Conservation (phyloP, 2,797 vertebrate genomes). For the Capromys pilorides region DNA sequence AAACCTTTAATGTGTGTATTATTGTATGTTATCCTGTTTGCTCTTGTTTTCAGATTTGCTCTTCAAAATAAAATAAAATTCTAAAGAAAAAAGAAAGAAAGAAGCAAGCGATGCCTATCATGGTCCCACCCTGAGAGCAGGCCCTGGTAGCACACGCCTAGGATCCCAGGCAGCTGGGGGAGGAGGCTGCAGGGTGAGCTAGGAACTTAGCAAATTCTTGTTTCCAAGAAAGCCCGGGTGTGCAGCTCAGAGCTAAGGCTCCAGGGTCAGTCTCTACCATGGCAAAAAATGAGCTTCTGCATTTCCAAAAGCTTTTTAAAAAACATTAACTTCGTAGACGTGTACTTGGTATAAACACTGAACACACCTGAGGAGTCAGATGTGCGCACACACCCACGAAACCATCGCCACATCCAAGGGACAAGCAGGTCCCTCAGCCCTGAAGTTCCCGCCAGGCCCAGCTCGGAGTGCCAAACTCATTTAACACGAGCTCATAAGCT, state of each 20-base stretch:
- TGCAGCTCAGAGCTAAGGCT: neutral
- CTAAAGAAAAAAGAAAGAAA: too few species aligned
- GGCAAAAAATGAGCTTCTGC: neutral
- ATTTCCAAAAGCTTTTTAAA: constrained; percentile 18
- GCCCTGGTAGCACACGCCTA: neutral
- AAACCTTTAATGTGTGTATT: too few species aligned
- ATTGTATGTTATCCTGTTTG: too few species aligned
- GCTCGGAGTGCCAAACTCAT: neutral
- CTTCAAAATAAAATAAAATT: too few species aligned
- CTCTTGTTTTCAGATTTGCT: too few species aligned
- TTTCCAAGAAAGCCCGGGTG: neutral
- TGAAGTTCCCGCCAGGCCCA: neutral
- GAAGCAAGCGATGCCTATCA: neutral
- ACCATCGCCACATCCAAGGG: neutral
- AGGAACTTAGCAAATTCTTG: neutral
- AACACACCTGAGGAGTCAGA: neutral
- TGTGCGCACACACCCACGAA: neutral
- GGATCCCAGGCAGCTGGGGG: neutral
- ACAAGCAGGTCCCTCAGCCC: neutral
- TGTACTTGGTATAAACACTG: neutral
- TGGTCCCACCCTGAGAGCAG: neutral
- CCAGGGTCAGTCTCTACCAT: neutral
- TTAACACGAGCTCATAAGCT: neutral
- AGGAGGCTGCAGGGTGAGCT: neutral
- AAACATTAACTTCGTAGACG: neutral